phyloP scores from a whole-genome alignment of 1,140 invertebrate genomes.

The Theocolax elegans region DNA sequence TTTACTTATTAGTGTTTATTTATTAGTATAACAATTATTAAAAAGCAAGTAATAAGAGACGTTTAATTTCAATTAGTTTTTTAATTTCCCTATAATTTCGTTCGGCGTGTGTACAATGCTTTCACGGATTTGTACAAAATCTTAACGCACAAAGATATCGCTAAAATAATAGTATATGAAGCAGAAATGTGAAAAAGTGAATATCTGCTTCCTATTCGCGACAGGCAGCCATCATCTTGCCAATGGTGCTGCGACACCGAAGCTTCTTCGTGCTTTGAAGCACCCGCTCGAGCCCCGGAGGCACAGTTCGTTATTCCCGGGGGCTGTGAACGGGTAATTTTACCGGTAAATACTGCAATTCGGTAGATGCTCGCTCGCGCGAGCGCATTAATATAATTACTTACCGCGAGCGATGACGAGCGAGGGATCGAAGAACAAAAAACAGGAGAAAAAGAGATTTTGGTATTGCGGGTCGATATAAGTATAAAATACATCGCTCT shows the following conservation, averaged over 20 bases:
- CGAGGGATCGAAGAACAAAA: not conserved
- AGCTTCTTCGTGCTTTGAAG: too few species aligned
- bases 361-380: conserved; percentile 56
- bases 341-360: conserved; percentile 66
- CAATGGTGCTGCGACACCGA: not conserved
- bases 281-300: conserved; percentile 7
- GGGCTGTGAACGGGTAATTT: conserved; percentile 56
- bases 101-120: too few species aligned
- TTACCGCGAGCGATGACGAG: conserved; percentile 57
- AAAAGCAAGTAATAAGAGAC: too few species aligned
- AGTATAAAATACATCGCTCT: not conserved
- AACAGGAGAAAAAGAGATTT: not conserved
- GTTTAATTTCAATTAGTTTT: too few species aligned
- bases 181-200: not conserved
- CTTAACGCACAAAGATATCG: not conserved
- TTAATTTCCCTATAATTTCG: too few species aligned
- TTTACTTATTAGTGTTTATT: too few species aligned
- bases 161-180: not conserved
- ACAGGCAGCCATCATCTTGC: not conserved
- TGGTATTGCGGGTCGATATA: not conserved
- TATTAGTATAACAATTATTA: too few species aligned
- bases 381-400: conserved; percentile 69
- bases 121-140: too few species aligned
- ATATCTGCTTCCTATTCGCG: not conserved
- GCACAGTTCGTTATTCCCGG: not conserved